phyloP scores from a whole-genome alignment of 1,140 invertebrate genomes.

The Telenomus remus region DNA sequence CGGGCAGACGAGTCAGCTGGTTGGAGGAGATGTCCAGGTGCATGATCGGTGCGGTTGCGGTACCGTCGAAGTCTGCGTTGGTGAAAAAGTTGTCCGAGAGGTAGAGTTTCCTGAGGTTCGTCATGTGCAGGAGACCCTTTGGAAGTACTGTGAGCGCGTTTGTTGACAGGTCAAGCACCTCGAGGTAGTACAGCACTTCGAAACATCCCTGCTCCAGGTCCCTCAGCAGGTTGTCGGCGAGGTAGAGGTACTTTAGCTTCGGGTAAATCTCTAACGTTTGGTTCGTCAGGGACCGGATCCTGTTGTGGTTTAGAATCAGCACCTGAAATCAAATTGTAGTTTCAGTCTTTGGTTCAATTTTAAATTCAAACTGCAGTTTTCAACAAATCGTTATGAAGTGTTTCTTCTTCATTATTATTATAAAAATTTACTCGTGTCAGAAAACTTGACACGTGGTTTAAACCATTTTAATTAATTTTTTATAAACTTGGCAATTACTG shows the following conservation, averaged over 20 bases:
- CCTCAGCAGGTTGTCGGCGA: conserved; percentile 70
- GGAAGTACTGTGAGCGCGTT: conserved; percentile 64
- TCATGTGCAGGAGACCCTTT: conserved; percentile 59
- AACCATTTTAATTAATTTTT: too few relatives aligned
- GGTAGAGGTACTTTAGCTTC: conserved; percentile 66
- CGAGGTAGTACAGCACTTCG: conserved; percentile 60
- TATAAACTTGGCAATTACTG: too few relatives aligned
- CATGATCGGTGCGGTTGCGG: conserved; percentile 56
- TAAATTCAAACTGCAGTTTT: too few relatives aligned
- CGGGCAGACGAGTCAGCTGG: conserved; percentile 58
- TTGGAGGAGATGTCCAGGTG: conserved; percentile 61
- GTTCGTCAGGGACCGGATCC: conserved; percentile 67
- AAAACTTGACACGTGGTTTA: too few relatives aligned
- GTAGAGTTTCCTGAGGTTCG: conserved; percentile 62
- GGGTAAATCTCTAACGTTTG: conserved; percentile 64
- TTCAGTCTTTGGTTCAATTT: too few relatives aligned
- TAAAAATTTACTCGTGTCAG: too few relatives aligned
- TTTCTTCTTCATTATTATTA: too few relatives aligned
- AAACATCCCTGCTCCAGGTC: conserved; percentile 68
- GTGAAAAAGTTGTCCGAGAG: conserved; percentile 58
- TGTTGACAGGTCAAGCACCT: conserved; percentile 64
- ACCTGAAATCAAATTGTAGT: conserved; percentile 57
- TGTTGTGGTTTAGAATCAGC: conserved; percentile 65
- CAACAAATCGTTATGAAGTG: too few relatives aligned
- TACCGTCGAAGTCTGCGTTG: conserved; percentile 55